Conservation (phyloP, 2,888 invertebrate species). For the Epinotia bilunana region DNA sequence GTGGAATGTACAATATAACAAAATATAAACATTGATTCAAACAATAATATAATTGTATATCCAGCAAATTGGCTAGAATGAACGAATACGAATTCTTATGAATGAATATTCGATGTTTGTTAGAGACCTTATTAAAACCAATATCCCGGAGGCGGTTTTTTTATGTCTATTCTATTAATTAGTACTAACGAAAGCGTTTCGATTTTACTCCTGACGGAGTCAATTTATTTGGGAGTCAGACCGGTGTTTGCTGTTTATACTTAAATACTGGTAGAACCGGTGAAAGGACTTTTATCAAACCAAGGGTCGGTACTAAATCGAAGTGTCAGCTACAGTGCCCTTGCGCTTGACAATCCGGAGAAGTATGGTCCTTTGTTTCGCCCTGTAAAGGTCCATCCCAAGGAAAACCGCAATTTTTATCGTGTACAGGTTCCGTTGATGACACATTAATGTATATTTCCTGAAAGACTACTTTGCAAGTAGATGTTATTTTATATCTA, state of each 20-base stretch:
- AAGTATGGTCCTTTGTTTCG: conserved; percentile 74
- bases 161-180: conserved; percentile 44
- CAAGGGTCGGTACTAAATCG: conserved; percentile 79
- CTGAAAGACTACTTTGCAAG: not conserved
- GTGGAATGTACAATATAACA: conserved; percentile 3
- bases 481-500: not conserved
- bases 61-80: conserved; percentile 10
- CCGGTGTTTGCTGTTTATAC: conserved; percentile 50
- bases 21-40: conserved; percentile 12
- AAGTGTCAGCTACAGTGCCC: conserved; percentile 75
- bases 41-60: not conserved
- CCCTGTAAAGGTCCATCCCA: conserved; percentile 50
- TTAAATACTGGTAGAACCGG: conserved; percentile 69
- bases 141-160: conserved; percentile 28
- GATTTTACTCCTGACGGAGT: conserved; percentile 38
- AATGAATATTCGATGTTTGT: conserved; percentile 25
- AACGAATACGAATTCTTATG: conserved; percentile 8
- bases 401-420: conserved; percentile 29
- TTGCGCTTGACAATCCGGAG: conserved; percentile 76
- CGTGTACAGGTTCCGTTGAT: not conserved
- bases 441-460: not conserved
- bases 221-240: conserved; percentile 52
- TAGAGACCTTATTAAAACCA: conserved; percentile 35
- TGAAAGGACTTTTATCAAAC: conserved; percentile 76
- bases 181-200: conserved; percentile 41